A percentile compares a stretch with the other conserved stretches of the same genome.
Conservation (phyloP, 1,140 invertebrate species). For the Cydia pomonella region DNA sequence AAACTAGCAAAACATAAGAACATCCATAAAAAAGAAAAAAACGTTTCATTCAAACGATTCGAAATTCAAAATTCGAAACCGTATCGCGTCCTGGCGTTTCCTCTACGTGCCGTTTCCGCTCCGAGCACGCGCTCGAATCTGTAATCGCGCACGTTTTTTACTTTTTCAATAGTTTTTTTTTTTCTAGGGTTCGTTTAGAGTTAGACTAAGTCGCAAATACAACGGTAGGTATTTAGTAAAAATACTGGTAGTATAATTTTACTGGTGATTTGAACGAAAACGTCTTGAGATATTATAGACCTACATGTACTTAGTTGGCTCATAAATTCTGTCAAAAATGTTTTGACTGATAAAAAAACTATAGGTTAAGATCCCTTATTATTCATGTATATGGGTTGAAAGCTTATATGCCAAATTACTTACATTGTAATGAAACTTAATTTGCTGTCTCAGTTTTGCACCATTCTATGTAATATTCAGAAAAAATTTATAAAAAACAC, state of each 20-base stretch:
- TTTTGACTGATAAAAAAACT: no score
- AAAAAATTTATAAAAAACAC: no score
- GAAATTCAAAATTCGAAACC: slow-evolving; percentile 77
- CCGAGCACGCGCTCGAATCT: slow-evolving; percentile 70
- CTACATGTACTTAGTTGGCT: no score
- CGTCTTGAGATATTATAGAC: no score
- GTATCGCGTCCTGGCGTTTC: slow-evolving; percentile 78
- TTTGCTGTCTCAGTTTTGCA: no score
- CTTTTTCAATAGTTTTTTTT: slow-evolving; percentile 62
- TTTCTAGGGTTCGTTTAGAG: slow-evolving; percentile 39
- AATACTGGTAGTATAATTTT: background rate
- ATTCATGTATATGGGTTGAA: no score
- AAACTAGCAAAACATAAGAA: slow-evolving; percentile 55
- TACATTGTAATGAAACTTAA: no score
- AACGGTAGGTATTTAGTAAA: background rate
- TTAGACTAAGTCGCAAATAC: background rate
- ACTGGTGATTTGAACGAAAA: no score
- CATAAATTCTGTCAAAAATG: no score
- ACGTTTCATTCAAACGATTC: slow-evolving; percentile 47
- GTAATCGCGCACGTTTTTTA: slow-evolving; percentile 69
- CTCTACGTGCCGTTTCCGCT: slow-evolving; percentile 78
- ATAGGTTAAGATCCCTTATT: no score
- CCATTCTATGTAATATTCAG: no score
- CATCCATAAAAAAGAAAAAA: slow-evolving; percentile 44
- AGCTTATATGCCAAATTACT: no score